Evolutionary conservation across 2,888 invertebrate species (phyloP).

Genomic region (Salticus scenicus): DNA sequence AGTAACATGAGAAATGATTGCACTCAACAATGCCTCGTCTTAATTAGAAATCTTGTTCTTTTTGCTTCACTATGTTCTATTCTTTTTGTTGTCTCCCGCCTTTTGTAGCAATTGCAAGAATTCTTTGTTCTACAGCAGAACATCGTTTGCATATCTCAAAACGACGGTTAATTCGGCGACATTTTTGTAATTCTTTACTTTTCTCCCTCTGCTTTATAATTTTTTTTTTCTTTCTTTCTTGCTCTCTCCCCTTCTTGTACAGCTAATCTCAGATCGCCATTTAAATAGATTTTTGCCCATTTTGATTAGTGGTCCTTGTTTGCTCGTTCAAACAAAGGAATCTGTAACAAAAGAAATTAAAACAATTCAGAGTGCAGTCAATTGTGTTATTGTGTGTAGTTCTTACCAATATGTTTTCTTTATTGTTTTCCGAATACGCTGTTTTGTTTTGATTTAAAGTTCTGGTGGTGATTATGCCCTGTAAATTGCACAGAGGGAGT

Average conservation of each 20-base stretch:
- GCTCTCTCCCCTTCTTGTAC: background rate
- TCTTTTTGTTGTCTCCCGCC: conserved; percentile 33
- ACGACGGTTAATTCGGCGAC: conserved; percentile 60
- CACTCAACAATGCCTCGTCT: conserved; percentile 52
- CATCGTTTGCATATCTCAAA: conserved; percentile 66
- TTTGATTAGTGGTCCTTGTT: conserved; percentile 59
- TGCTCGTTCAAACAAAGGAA: conserved; percentile 38
- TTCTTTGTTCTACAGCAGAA: conserved; percentile 49
- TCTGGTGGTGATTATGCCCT: conserved; percentile 1
- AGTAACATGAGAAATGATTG: conserved; percentile 56
- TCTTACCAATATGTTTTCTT: conserved; percentile 6
- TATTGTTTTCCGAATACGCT: background rate
- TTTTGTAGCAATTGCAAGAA: conserved; percentile 51
- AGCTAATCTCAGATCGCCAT: conserved; percentile 48
- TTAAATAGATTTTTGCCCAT: conserved; percentile 63
- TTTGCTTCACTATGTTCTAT: conserved; percentile 41
- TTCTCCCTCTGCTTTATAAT: background rate
- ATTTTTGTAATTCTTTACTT: conserved; percentile 36
- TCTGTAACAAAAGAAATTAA: conserved; percentile 55
- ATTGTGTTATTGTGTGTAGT: conserved; percentile 13
- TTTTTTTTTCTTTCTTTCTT: conserved; percentile 15
- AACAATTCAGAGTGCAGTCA: conserved; percentile 38
- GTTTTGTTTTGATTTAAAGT: background rate
- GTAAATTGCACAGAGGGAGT: background rate
- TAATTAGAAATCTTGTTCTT: conserved; percentile 59